Conservation (phyloP, 2,888 invertebrate species). For the Chaetogeoica ovagalla region DNA sequence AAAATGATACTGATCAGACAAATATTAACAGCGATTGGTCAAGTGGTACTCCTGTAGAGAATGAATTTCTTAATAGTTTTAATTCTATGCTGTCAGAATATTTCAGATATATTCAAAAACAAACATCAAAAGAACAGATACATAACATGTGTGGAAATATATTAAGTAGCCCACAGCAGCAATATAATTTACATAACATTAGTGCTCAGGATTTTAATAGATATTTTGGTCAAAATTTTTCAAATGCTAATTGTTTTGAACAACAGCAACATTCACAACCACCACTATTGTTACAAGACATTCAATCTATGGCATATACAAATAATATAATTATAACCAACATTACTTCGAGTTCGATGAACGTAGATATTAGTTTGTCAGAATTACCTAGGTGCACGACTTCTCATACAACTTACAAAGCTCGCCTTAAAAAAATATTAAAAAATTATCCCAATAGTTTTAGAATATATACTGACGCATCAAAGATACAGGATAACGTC, state of each 20-base stretch:
- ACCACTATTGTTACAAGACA: background rate
- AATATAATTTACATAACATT: slow-evolving; percentile 1
- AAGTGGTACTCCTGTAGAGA: too few relatives aligned
- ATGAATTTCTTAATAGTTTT: too few relatives aligned
- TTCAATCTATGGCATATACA: background rate
- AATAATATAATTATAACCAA: background rate
- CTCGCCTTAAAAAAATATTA: slow-evolving; percentile 1
- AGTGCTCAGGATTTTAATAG: background rate
- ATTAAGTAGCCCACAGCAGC: background rate
- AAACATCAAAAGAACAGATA: background rate
- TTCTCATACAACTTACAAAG: background rate
- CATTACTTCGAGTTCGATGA: background rate
- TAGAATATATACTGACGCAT: slow-evolving; percentile 47
- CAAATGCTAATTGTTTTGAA: background rate
- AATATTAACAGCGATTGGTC: background rate
- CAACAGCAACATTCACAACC: slow-evolving; percentile 1
- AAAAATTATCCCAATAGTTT: slow-evolving; percentile 20
- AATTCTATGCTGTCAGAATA: background rate
- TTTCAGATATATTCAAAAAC: background rate
- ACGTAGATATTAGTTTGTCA: slow-evolving; percentile 18
- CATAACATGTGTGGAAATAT: background rate
- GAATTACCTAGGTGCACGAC: background rate
- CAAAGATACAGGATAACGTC: slow-evolving; percentile 26
- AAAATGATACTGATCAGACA: background rate
- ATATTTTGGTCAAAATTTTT: slow-evolving; percentile 2